These are phyloP conservation scores for Callosobruchus maculatus DNA, from an alignment of 2,888 invertebrate genomes.

Conservation along the genomic window DNA sequence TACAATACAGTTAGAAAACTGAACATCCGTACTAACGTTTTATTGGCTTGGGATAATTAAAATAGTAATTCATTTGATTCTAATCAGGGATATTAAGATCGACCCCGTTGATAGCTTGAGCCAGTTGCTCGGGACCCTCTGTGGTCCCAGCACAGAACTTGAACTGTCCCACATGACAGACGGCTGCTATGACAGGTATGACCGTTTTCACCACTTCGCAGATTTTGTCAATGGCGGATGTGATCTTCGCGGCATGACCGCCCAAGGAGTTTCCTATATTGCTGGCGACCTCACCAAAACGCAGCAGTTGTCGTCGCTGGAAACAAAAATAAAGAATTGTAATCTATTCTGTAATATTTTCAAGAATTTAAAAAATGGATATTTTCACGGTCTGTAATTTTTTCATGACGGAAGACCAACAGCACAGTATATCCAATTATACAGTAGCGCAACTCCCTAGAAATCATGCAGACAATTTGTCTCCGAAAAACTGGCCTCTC, in stretches of 20 bases:
- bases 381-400: no score
- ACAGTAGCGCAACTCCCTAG: no score
- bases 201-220: slow-evolving; percentile 46
- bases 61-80: neutral
- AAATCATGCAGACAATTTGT: no score
- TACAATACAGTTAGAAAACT: no score
- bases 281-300: slow-evolving; percentile 41
- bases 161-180: slow-evolving; percentile 46
- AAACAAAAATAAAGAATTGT: slow-evolving; percentile 20
- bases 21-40: no score
- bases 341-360: no score
- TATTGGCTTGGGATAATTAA: no score
- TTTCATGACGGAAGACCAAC: no score
- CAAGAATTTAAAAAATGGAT: no score
- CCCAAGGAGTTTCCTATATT: slow-evolving; percentile 43
- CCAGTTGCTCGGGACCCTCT: slow-evolving; percentile 35
- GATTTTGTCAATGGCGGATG: slow-evolving; percentile 41
- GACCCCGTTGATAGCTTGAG: slow-evolving; percentile 30
- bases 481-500: no score
- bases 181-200: slow-evolving; percentile 43
- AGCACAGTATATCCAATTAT: no score
- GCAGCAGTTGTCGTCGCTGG: slow-evolving; percentile 38
- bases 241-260: slow-evolving; percentile 38
- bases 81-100: slow-evolving; percentile 25
- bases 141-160: slow-evolving; percentile 43